A percentile compares a stretch with the other conserved stretches of the same genome.
Evolutionary conservation across 2,113 vertebrate genomes (phyloP).

Genomic region (Ctenodactylus gundi): DNA sequence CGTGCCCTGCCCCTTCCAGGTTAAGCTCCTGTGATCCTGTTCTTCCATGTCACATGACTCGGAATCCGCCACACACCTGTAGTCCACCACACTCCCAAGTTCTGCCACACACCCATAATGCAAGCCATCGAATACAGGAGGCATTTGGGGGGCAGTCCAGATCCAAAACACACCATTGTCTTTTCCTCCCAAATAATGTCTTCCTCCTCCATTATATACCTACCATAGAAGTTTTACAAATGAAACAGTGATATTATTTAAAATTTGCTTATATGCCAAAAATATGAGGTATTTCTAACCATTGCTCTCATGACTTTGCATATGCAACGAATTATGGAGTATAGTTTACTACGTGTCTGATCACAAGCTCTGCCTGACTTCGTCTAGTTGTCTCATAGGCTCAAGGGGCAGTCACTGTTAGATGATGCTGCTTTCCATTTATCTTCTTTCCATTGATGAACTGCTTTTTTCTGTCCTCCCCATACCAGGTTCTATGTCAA

Average conservation of each 20-base stretch:
- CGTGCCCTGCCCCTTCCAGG: too few relatives aligned
- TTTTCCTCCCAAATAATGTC: background rate
- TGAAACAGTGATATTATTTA: background rate
- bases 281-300: background rate
- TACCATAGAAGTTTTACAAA: background rate
- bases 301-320: background rate
- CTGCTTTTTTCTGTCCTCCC: background rate
- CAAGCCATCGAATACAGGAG: too few relatives aligned
- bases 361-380: background rate
- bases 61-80: too few relatives aligned
- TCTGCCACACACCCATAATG: too few relatives aligned
- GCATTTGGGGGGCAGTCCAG: too few relatives aligned
- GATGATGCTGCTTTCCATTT: too few relatives aligned
- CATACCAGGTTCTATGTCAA: background rate
- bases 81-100: too few relatives aligned
- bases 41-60: too few relatives aligned
- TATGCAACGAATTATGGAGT: background rate
- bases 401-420: too few relatives aligned
- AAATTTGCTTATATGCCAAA: background rate
- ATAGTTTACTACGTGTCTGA: background rate
- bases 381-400: background rate
- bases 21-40: too few relatives aligned
- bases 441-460: background rate
- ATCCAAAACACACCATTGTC: too few relatives aligned
- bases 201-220: background rate